Evolutionary conservation across 2,797 vertebrate species (phyloP).

Genomic region (Oryzias dopingdopingensis): DNA sequence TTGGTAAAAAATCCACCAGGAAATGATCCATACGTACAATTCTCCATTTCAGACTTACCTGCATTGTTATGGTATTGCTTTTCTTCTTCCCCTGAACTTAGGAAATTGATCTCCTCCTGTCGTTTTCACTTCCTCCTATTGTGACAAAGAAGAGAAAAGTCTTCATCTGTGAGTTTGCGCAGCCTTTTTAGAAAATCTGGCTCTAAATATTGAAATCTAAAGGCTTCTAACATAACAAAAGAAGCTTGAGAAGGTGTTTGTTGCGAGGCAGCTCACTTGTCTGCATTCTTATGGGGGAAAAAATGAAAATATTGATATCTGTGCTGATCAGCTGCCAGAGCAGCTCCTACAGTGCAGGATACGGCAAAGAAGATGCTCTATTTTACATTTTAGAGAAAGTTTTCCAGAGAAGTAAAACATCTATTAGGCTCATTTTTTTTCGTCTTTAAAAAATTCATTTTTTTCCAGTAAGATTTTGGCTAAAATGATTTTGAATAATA

Average conservation of each 20-base stretch:
- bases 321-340: constrained; percentile 31
- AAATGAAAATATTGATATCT: constrained; percentile 6
- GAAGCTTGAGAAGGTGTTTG: constrained; percentile 37
- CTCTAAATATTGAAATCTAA: constrained; percentile 26
- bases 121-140: constrained; percentile 10
- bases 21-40: constrained; percentile 23
- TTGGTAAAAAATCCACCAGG: constrained; percentile 22
- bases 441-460: too few relatives aligned
- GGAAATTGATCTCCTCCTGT: constrained; percentile 14
- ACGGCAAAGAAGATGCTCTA: too few relatives aligned
- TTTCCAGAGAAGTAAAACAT: too few relatives aligned
- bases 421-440: too few relatives aligned
- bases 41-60: constrained; percentile 10
- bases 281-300: constrained; percentile 4
- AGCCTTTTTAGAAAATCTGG: constrained; percentile 24
- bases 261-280: constrained; percentile 26
- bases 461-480: too few relatives aligned
- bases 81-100: constrained; percentile 6
- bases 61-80: neutral
- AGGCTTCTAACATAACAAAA: constrained; percentile 20
- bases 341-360: too few relatives aligned
- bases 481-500: too few relatives aligned
- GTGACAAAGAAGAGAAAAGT: constrained; percentile 17
- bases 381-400: too few relatives aligned
- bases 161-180: constrained; percentile 6